Percentiles rank a stretch among this genome's conserved stretches.
Conservation (phyloP, 1,140 invertebrate species). For the Oryzaephilus surinamensis region DNA sequence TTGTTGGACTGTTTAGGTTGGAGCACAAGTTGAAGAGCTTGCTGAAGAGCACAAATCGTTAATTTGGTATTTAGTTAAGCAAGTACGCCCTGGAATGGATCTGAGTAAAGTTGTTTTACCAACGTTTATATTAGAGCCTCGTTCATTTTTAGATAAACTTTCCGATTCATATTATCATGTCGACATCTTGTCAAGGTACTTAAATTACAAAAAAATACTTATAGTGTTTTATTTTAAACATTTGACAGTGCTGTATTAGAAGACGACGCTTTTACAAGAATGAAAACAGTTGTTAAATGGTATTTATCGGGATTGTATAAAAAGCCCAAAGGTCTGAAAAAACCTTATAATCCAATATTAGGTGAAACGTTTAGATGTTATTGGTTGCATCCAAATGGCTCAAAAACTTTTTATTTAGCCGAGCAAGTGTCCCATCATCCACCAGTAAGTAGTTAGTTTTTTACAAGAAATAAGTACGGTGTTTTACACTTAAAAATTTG, state of each 20-base stretch:
- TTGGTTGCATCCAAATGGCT: conserved; percentile 76
- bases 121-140: conserved; percentile 79
- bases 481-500: no score
- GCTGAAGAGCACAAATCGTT: conserved; percentile 91
- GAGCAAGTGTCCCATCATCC: conserved; percentile 96
- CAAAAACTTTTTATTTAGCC: conserved; percentile 84
- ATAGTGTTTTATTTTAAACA: background rate
- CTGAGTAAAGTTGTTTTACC: conserved; percentile 90
- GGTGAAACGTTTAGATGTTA: conserved; percentile 88
- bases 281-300: conserved; percentile 83
- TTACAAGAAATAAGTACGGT: no score
- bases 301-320: conserved; percentile 83
- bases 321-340: conserved; percentile 87
- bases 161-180: conserved; percentile 91
- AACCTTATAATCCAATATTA: conserved; percentile 90
- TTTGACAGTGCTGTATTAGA: conserved; percentile 62
- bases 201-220: conserved; percentile 1
- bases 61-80: conserved; percentile 88
- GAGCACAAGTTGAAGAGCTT: conserved; percentile 83
- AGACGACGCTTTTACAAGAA: conserved; percentile 82
- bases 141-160: conserved; percentile 88
- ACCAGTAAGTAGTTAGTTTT: conserved; percentile 42
- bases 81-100: conserved; percentile 93
- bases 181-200: conserved; percentile 76
- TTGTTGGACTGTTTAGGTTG: conserved; percentile 59